These are phyloP conservation scores for Amblyopsis rosae DNA, from an alignment of 2,113 vertebrate genomes.

Conservation along the genomic window DNA sequence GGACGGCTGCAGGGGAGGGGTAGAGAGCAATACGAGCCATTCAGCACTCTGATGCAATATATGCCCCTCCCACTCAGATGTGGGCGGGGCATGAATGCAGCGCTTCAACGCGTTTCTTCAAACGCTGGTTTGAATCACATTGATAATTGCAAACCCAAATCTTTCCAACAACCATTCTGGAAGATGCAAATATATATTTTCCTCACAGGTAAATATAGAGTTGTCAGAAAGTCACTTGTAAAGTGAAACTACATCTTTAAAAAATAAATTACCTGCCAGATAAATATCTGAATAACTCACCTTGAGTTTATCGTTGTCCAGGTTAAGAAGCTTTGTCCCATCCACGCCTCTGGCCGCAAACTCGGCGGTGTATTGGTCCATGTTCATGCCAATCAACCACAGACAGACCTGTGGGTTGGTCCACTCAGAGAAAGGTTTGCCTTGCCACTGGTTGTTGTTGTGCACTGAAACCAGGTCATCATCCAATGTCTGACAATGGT, in stretches of 20 bases:
- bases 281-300: constrained; percentile 52
- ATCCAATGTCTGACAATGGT: constrained; percentile 77
- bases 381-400: constrained; percentile 82
- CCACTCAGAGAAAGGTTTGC: constrained; percentile 81
- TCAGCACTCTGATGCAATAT: too few species aligned
- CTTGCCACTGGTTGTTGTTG: constrained; percentile 84
- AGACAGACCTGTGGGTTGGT: constrained; percentile 85
- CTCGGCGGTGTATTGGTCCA: constrained; percentile 81
- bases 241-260: too few species aligned
- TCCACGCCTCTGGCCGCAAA: constrained; percentile 81
- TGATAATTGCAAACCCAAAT: too few species aligned
- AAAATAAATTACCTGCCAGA: neutral
- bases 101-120: too few species aligned
- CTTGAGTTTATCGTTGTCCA: constrained; percentile 87
- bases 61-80: too few species aligned
- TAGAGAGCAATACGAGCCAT: neutral
- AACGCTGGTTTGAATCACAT: too few species aligned
- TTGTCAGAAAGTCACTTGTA: too few species aligned
- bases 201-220: too few species aligned
- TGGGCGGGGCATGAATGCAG: too few species aligned
- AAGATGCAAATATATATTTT: too few species aligned
- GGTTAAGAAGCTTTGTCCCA: constrained; percentile 80
- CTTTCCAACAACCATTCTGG: too few species aligned
- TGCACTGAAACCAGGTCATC: constrained; percentile 74
- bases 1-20: neutral